Conservation (phyloP, 2,797 vertebrate species). For the Hemitrygon akajei region DNA sequence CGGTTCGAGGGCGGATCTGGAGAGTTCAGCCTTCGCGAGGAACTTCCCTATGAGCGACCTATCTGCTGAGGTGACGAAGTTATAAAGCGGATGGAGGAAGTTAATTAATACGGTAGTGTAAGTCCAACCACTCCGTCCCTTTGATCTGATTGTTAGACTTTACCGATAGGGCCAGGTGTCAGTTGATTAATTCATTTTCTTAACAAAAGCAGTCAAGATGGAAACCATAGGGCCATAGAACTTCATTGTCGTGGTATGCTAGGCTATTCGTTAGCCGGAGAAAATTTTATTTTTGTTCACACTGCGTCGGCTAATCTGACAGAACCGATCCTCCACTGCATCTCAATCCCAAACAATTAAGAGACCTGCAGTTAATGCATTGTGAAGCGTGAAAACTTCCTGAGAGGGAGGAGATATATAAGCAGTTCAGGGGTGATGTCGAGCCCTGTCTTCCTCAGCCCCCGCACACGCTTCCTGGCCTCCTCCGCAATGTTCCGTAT, state of each 20-base stretch:
- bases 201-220: not conserved
- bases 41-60: not conserved
- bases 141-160: not conserved
- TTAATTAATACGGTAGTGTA: not conserved
- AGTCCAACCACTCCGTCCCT: not conserved
- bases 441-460: slow-evolving; percentile 49
- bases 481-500: not conserved
- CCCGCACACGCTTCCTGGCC: slow-evolving; percentile 52
- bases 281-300: not conserved
- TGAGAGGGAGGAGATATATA: slow-evolving; percentile 75
- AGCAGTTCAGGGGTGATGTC: slow-evolving; percentile 84
- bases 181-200: not conserved
- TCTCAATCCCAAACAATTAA: slow-evolving; percentile 76
- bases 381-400: slow-evolving; percentile 98
- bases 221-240: not conserved
- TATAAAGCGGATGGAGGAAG: not conserved
- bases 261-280: not conserved
- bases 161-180: not conserved
- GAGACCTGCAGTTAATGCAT: slow-evolving; percentile 86
- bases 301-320: not conserved
- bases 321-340: slow-evolving; percentile 48
- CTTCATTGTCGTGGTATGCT: not conserved
- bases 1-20: no score
- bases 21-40: not conserved
- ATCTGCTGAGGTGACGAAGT: not conserved